Evolutionary conservation across 1,140 invertebrate species (phyloP).

Genomic region (Drosophila littoralis): DNA sequence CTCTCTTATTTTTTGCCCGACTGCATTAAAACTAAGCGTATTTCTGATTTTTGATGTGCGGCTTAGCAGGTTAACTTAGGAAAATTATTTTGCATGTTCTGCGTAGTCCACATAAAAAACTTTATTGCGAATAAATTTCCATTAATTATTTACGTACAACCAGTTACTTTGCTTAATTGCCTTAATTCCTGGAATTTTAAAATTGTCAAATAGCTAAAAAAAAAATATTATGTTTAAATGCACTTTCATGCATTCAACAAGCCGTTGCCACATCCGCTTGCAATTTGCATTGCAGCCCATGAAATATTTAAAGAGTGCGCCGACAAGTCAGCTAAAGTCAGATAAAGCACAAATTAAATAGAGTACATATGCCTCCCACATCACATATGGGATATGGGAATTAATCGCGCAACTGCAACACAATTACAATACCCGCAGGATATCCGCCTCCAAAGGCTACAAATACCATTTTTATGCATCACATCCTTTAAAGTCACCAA

Average conservation of each 20-base stretch:
- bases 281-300: not conserved
- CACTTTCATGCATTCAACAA: conserved; percentile 7
- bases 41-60: not conserved
- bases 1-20: not conserved
- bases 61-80: not conserved
- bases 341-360: not conserved
- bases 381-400: too few relatives aligned
- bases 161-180: conserved; percentile 15
- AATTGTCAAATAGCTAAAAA: not conserved
- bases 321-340: not conserved
- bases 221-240: not conserved
- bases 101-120: not conserved
- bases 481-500: too few relatives aligned
- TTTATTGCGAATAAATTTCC: conserved; percentile 1
- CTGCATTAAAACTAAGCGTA: not conserved
- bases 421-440: conserved; percentile 7
- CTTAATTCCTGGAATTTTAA: conserved; percentile 5
- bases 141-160: conserved; percentile 3
- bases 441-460: conserved; percentile 3
- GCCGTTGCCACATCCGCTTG: conserved; percentile 25
- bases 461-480: not conserved
- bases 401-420: not conserved
- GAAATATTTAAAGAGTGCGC: not conserved
- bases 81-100: not conserved
- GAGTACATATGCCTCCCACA: not conserved